Base-by-base conservation (phyloP, 2,113 vertebrate species). In the Clupea harengus region DNA sequence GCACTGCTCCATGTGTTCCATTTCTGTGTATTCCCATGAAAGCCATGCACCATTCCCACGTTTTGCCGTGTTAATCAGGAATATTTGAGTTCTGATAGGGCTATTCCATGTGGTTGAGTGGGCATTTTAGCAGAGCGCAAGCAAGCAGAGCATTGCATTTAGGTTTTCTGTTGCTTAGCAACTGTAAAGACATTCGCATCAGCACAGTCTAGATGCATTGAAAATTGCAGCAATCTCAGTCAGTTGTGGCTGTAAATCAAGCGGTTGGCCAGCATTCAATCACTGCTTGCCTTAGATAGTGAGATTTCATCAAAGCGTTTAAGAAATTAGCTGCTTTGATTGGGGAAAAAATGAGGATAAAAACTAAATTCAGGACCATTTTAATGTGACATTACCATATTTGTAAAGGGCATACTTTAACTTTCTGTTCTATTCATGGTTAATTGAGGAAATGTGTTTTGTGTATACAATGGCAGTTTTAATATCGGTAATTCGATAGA, bases 131-230 rank as follows among this genome's bases (percentile, higher is more conserved):
- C 81, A 50, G 67, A 83, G 10, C 72, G 72, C 5, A 32, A 78
- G 72, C 28, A 15, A 78, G 72, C 25, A 32, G 72, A 78, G 72
- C 72, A 15, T 32, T 84, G 83, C 84, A 54, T 87, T 89, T 84
- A 80, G 87, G 67, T 86, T 60, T 64, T 82, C 87, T 88, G 91
- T 90, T 91, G 91, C 91, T 67, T 87, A 86, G 89, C 89, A 91
- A 90, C 91, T 88, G 82, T 81, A 46, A 78, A 83, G 85, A 82
- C 82, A 39, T 75, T 88, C 86, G 86, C 84, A 88, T 84, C 84
- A 87, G 86, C 64, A 22, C 54, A 32, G 81, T 83, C 72, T 39
- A 78, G 72, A 78, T 78, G 72, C 72, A 78, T 28, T 78, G 72
- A 32, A 32, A 78, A 78, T 78, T 32, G 72, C 72, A 78, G 72